Percentiles rank a stretch among this genome's conserved stretches.
Conservation (phyloP, 1,140 invertebrate species). For the Cryptotermes secundus region DNA sequence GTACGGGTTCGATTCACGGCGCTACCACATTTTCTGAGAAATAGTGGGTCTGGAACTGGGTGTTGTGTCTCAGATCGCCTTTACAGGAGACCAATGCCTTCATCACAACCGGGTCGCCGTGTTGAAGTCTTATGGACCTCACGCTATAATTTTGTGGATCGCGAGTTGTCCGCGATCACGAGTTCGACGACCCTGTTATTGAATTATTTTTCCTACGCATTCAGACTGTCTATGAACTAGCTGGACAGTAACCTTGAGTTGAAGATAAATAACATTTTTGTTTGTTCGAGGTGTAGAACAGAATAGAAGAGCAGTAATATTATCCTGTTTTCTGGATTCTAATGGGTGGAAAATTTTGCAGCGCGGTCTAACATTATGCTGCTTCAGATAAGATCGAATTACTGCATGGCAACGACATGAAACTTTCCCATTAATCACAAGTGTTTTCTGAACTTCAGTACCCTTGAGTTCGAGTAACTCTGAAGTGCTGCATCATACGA, state of each 20-base stretch:
- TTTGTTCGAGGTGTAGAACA: background rate
- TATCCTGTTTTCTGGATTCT: background rate
- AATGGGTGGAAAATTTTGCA: background rate
- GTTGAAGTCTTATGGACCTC: too few relatives aligned
- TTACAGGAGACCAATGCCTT: too few relatives aligned
- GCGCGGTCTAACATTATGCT: background rate
- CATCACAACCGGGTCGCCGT: too few relatives aligned
- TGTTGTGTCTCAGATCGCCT: too few relatives aligned
- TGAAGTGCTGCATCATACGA: background rate
- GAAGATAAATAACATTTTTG: background rate
- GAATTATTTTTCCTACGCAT: too few relatives aligned
- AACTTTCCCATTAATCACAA: slow-evolving; percentile 15
- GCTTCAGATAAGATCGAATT: background rate
- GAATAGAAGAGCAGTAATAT: background rate
- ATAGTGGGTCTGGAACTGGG: too few relatives aligned
- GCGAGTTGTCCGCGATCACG: too few relatives aligned
- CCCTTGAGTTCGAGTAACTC: background rate
- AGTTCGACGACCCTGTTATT: too few relatives aligned
- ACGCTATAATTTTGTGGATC: too few relatives aligned
- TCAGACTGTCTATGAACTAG: too few relatives aligned
- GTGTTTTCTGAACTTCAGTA: background rate
- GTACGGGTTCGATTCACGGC: too few relatives aligned
- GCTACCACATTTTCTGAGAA: too few relatives aligned
- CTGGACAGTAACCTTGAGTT: background rate
- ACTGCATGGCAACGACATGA: background rate